Evolutionary conservation across 2,888 invertebrate genomes (phyloP), one percentile per base, ranked within the genome.

Genomic region (Acanthacorydalis orientalis): DNA sequence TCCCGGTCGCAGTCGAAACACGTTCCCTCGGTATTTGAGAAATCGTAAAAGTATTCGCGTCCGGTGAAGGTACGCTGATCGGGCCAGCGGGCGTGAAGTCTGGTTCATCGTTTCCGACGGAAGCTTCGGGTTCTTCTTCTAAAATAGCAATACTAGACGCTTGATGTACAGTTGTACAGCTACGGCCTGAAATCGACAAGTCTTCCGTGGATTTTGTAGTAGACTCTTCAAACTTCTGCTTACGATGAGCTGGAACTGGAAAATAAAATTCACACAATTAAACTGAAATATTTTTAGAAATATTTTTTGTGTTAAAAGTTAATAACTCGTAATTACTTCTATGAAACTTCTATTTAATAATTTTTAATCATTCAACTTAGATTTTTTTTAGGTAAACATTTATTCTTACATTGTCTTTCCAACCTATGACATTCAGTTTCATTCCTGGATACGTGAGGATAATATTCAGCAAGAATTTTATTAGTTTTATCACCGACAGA

Each of bases 21-120:
- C 51, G 51, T 48, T 55, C 53, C 31, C 51, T 48, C 33, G 54
- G 53, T 32, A 54, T 52, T 48, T 55, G 55, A 9, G 59, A 57
- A 48, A 59, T 53, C 11, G 59, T 55, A 10, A 58, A 49, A 1
- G 57, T 57, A 47, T 53, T 50, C 2, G 53, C 54, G 43, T 57
- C 59, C n/a, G 56, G 56, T 38, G 58, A 57, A 33, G 59, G 55
- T 9, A 55, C 54, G 34, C 54, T 54, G 16, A 57, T 55, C n/a
- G 55, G 49, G 34, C 49, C 53, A 10, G 51, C 47, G n/a, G 57
- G 52, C 10, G 55, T 55, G 43, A 53, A 55, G 43, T 54, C 43
- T 43, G 44, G 11, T 52, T 51, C 53, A 46, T 55, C 53, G 40
- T 54, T 54, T 12, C 55, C 49, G 3, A 51, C 40, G 50, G 41